phyloP scores from a whole-genome alignment of 2,113 vertebrate species.

The Chauna torquata region DNA sequence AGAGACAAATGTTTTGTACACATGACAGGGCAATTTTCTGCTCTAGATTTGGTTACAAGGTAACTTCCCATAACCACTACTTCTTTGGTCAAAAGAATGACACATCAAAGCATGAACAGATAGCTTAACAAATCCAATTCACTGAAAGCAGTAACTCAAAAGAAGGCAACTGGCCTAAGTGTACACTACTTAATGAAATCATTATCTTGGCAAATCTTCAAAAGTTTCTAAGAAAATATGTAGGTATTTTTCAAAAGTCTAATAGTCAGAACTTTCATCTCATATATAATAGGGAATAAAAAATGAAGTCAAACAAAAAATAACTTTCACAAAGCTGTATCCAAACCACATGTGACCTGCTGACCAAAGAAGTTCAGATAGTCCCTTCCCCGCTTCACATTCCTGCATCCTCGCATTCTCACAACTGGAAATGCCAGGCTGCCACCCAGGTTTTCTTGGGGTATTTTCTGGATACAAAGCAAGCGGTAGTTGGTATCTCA shows the following conservation, averaged over 20 bases:
- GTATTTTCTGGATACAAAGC: neutral
- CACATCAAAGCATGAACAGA: conserved; percentile 55
- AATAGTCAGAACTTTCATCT: neutral
- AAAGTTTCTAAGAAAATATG: neutral
- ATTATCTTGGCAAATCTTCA: neutral
- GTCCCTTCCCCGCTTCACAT: neutral
- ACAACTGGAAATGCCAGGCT: neutral
- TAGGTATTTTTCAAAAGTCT: neutral
- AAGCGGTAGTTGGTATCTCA: neutral
- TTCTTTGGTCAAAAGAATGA: conserved; percentile 30
- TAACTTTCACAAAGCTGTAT: neutral
- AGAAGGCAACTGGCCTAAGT: neutral
- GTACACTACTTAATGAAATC: conserved; percentile 10
- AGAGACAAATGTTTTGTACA: conserved; percentile 65
- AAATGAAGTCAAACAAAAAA: neutral
- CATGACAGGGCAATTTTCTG: conserved; percentile 67
- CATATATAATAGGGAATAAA: neutral
- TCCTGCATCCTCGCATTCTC: neutral
- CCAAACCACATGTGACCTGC: neutral
- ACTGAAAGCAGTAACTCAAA: conserved; percentile 11
- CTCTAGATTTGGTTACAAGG: conserved; percentile 35
- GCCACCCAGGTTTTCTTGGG: neutral
- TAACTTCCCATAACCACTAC: conserved; percentile 11
- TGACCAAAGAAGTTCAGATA: neutral
- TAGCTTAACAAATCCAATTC: conserved; percentile 39